Conservation (phyloP, 1,140 invertebrate species). For the Hormaphis cornu region DNA sequence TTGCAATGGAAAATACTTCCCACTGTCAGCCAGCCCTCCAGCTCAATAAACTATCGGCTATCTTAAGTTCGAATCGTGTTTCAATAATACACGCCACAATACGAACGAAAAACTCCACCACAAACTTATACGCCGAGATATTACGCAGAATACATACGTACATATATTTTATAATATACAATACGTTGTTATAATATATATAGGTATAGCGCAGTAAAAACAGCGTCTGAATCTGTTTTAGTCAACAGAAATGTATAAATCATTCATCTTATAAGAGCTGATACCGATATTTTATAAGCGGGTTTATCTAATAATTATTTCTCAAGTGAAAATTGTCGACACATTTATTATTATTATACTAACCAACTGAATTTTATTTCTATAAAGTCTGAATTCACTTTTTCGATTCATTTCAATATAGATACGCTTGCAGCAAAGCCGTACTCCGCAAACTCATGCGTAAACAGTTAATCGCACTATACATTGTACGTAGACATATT, state of each 20-base stretch:
- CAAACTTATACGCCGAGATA: background rate
- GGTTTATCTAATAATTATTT: no score
- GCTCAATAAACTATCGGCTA: constrained; percentile 20
- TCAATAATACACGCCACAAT: constrained; percentile 23
- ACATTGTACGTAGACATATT: no score
- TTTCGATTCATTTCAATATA: no score
- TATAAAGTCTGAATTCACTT: no score
- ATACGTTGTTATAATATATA: background rate
- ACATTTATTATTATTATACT: no score
- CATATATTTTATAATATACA: background rate
- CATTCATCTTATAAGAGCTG: no score
- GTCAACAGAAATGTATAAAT: background rate
- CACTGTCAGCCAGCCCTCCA: background rate
- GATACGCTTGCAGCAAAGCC: no score
- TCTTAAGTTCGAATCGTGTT: constrained; percentile 22
- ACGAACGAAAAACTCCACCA: background rate
- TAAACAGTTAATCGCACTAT: no score
- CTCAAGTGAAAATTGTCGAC: no score
- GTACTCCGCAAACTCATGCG: no score
- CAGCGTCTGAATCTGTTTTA: background rate
- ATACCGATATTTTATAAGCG: no score
- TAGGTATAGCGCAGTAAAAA: background rate
- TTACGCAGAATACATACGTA: background rate
- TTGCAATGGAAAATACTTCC: background rate
- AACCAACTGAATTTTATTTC: no score